phyloP scores from a whole-genome alignment of 2,113 vertebrate genomes.

The Gymnarchus niloticus region DNA sequence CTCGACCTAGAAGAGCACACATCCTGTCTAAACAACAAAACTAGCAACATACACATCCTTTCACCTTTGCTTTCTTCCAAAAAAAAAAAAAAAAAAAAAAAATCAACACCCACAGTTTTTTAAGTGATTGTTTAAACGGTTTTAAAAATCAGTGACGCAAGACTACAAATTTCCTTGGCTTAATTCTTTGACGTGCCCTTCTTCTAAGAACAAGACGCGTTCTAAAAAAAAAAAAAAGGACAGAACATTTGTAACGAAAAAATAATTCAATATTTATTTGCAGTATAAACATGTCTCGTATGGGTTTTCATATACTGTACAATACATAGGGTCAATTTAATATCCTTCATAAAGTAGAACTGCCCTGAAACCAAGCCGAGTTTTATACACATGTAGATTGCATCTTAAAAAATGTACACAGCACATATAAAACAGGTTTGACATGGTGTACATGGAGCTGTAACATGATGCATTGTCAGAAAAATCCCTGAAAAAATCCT shows the following conservation, averaged over 20 bases:
- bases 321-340: conserved; percentile 72
- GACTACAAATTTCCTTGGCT: not conserved
- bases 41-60: not conserved
- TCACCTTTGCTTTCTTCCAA: conserved; percentile 14
- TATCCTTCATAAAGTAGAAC: conserved; percentile 86
- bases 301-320: conserved; percentile 80
- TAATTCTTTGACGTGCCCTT: not conserved
- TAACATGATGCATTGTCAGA: conserved; percentile 84
- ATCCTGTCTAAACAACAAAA: conserved; percentile 1
- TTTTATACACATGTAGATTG: conserved; percentile 73
- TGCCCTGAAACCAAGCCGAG: conserved; percentile 74
- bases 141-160: not conserved
- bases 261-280: conserved; percentile 99
- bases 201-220: not conserved
- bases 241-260: conserved; percentile 81
- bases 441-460: conserved; percentile 73
- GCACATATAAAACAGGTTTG: conserved; percentile 79
- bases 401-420: conserved; percentile 73
- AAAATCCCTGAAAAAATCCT: conserved; percentile 94
- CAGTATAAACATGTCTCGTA: conserved; percentile 96
- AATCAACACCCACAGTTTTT: no score
- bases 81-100: not conserved
- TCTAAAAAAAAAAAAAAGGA: conserved; percentile 38
- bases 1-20: conserved; percentile 3
- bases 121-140: not conserved